Evolutionary conservation across 2,797 vertebrate species (phyloP).

Genomic region (Chrosomus eos): DNA sequence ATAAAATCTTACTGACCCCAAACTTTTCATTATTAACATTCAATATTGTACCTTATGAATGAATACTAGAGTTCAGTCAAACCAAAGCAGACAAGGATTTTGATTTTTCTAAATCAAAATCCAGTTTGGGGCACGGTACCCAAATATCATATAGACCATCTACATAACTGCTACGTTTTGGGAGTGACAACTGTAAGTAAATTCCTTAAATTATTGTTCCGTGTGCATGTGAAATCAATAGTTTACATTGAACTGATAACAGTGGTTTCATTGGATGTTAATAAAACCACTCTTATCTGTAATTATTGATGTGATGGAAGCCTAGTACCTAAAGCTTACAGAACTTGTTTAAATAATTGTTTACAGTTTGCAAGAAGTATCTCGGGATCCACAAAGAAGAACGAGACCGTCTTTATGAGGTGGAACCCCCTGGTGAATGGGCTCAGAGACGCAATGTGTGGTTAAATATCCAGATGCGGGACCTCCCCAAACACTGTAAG

Average conservation of each 20-base stretch:
- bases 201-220: not conserved
- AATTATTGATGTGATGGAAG: not conserved
- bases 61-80: not conserved
- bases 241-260: constrained; percentile 5
- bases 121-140: not conserved
- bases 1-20: not conserved
- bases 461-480: constrained; percentile 82
- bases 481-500: constrained; percentile 69
- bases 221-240: not conserved
- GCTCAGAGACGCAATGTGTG: constrained; percentile 86
- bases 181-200: not conserved
- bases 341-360: constrained; percentile 33
- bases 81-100: not conserved
- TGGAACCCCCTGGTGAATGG: constrained; percentile 88
- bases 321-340: not conserved
- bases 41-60: not conserved
- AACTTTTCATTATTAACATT: too few species aligned
- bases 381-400: constrained; percentile 76
- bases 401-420: constrained; percentile 86
- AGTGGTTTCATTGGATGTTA: constrained; percentile 3
- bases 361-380: constrained; percentile 85
- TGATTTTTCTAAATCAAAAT: not conserved
- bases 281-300: constrained; percentile 24
- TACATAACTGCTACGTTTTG: not conserved
- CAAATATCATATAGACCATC: not conserved